These are phyloP conservation scores for Drosophila littoralis DNA, from an alignment of 1,140 invertebrate species.

Conservation along the genomic window DNA sequence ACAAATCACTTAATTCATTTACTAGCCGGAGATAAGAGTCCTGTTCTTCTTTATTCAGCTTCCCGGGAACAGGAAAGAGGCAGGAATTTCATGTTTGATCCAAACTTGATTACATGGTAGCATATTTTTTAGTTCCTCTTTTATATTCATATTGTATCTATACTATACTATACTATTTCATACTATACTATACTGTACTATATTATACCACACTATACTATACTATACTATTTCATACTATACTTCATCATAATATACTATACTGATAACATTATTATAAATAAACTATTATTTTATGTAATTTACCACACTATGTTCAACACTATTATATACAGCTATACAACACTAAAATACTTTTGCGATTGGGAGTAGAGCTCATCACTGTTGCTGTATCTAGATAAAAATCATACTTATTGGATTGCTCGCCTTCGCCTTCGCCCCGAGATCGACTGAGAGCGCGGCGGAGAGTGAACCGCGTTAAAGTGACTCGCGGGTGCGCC, in stretches of 20 bases:
- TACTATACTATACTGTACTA: neutral
- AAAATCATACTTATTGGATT: constrained; percentile 61
- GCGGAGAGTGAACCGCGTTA: constrained; percentile 51
- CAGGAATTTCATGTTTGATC: too few species aligned
- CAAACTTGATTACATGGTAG: too few species aligned
- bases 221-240: neutral
- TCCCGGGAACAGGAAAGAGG: too few species aligned
- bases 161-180: neutral
- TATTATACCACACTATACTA: neutral
- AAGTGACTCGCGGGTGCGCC: constrained; percentile 80
- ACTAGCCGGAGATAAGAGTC: too few species aligned
- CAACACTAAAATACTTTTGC: neutral
- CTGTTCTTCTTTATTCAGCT: too few species aligned
- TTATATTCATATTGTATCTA: too few species aligned
- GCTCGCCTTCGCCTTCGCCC: constrained; percentile 51
- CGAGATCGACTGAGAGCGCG: constrained; percentile 35
- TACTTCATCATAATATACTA: neutral
- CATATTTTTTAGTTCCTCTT: too few species aligned
- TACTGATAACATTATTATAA: neutral
- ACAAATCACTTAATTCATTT: too few species aligned
- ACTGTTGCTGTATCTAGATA: constrained; percentile 68
- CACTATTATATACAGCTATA: neutral
- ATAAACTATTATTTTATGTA: too few species aligned
- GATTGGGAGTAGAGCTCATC: constrained; percentile 52
- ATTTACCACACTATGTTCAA: neutral